Percentiles rank a stretch among this genome's conserved stretches.
Conservation (phyloP, 2,113 vertebrate species). For the Turnix velox region DNA sequence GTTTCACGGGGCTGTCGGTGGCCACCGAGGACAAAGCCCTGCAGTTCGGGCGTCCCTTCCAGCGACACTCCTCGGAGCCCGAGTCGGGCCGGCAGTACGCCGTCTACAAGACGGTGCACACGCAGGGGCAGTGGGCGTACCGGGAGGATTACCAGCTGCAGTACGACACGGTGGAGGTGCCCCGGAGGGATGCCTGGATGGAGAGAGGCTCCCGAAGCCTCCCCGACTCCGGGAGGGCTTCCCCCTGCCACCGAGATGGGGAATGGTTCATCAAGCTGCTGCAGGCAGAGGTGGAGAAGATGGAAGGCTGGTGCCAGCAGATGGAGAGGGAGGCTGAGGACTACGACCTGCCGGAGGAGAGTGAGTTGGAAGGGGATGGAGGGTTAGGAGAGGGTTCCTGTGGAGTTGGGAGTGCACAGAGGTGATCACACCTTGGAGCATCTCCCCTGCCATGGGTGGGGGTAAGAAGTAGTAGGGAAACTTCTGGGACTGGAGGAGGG, state of each 20-base stretch:
- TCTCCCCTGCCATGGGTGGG: neutral
- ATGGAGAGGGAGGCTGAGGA: conserved; percentile 96
- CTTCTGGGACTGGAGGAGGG: neutral
- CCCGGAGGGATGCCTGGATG: conserved; percentile 82
- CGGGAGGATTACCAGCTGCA: conserved; percentile 91
- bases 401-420: neutral
- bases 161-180: conserved; percentile 81
- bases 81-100: conserved; percentile 87
- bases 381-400: neutral
- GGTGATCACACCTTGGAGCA: neutral
- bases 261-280: conserved; percentile 96
- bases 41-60: conserved; percentile 95
- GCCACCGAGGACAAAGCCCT: conserved; percentile 94
- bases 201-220: conserved; percentile 91
- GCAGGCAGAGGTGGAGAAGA: conserved; percentile 93
- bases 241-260: conserved; percentile 91
- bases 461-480: neutral
- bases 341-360: conserved; percentile 91
- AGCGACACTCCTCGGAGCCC: conserved; percentile 92
- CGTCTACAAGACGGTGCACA: conserved; percentile 96
- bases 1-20: conserved; percentile 83
- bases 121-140: conserved; percentile 97
- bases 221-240: conserved; percentile 90
- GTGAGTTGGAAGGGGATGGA: conserved; percentile 69
- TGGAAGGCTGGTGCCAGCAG: conserved; percentile 98